Percentiles rank a stretch among this genome's conserved stretches.
Conservation (phyloP, 2,888 invertebrate species). For the Ephialtes manifestator region DNA sequence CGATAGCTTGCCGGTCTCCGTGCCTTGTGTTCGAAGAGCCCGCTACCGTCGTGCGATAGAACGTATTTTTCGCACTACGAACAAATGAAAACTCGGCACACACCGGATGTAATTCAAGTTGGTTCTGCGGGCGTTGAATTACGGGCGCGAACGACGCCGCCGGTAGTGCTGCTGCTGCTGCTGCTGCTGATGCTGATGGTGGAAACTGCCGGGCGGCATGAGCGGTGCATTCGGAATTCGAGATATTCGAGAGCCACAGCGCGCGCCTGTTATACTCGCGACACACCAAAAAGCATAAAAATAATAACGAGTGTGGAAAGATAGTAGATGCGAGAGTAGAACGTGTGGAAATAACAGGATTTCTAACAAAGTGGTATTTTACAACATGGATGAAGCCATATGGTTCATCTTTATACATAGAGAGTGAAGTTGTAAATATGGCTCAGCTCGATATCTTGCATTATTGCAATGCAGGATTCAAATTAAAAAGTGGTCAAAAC, state of each 20-base stretch:
- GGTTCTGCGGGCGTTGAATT: conserved; percentile 60
- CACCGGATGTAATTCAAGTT: conserved; percentile 71
- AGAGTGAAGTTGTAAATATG: not conserved
- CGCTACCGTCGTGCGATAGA: conserved; percentile 48
- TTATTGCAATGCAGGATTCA: not conserved
- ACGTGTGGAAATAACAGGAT: not conserved
- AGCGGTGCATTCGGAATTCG: conserved; percentile 62
- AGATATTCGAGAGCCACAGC: conserved; percentile 49
- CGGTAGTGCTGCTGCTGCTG: conserved; percentile 37
- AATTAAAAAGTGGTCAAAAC: no score
- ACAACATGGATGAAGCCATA: not conserved
- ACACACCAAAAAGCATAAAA: conserved; percentile 11
- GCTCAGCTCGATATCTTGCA: not conserved
- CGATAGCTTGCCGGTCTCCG: conserved; percentile 1
- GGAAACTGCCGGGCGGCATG: conserved; percentile 34
- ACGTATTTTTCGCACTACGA: conserved; percentile 56
- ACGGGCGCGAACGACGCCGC: conserved; percentile 51
- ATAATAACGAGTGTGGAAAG: conserved; percentile 8
- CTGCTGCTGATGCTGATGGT: conserved; percentile 55
- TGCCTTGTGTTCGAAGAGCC: conserved; percentile 4
- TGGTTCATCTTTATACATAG: not conserved
- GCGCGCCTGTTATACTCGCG: conserved; percentile 15
- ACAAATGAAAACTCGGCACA: conserved; percentile 71
- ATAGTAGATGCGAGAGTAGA: not conserved
- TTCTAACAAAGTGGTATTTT: conserved; percentile 7